Evolutionary conservation across 2,113 vertebrate genomes (phyloP).

Genomic region (Calonectris borealis): DNA sequence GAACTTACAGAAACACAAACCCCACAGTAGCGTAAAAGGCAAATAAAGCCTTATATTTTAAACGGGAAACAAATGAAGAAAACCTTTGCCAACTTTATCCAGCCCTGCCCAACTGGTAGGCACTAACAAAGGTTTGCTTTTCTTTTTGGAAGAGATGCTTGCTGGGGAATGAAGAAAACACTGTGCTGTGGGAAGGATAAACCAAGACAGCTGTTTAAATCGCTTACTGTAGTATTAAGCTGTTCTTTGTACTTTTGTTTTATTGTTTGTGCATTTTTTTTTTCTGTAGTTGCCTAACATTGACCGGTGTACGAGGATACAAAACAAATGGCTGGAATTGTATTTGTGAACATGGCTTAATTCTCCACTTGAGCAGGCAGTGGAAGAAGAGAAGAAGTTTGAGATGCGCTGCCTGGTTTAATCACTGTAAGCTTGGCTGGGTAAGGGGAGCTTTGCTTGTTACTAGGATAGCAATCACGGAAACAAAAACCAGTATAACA

Average conservation of each 20-base stretch:
- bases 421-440: background rate
- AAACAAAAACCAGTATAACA: background rate
- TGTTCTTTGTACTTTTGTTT: slow-evolving; percentile 1
- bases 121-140: background rate
- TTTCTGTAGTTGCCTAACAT: background rate
- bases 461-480: background rate
- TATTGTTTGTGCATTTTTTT: background rate
- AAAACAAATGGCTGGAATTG: background rate
- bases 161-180: background rate
- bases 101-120: background rate
- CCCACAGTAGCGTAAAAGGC: background rate
- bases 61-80: background rate
- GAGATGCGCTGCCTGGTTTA: background rate
- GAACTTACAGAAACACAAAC: background rate
- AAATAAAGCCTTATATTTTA: background rate
- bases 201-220: slow-evolving; percentile 8
- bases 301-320: background rate
- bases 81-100: background rate
- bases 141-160: background rate
- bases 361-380: background rate
- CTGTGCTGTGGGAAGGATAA: background rate
- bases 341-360: background rate
- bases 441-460: background rate
- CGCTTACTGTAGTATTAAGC: background rate
- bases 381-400: background rate